phyloP scores from a whole-genome alignment of 2,888 invertebrate species.

The Archips crataeganus region DNA sequence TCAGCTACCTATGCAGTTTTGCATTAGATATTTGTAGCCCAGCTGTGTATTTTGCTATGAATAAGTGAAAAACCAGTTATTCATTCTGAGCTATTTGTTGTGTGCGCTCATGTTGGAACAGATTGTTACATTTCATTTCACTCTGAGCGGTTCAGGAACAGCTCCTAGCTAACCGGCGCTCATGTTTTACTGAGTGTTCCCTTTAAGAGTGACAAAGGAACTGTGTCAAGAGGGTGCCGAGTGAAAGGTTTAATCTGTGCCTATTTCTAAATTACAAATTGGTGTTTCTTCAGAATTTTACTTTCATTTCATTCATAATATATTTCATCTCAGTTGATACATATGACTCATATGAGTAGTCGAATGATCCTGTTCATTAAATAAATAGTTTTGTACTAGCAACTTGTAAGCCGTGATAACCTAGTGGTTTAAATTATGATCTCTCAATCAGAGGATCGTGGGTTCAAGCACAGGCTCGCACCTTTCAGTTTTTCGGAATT shows the following conservation, averaged over 20 bases:
- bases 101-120: not conserved
- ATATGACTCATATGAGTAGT: too few species aligned
- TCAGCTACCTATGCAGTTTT: slow-evolving; percentile 6
- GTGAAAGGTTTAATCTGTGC: slow-evolving; percentile 9
- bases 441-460: too few species aligned
- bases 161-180: not conserved
- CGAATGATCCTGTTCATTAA: too few species aligned
- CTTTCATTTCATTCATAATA: not conserved
- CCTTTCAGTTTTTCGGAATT: too few species aligned
- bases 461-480: too few species aligned
- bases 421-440: too few species aligned
- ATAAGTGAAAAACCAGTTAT: slow-evolving; percentile 15
- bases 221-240: slow-evolving; percentile 21
- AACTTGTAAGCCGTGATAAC: too few species aligned
- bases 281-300: not conserved
- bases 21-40: not conserved
- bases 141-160: not conserved
- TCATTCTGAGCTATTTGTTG: not conserved
- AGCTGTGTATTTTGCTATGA: not conserved
- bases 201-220: slow-evolving; percentile 24
- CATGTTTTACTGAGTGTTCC: slow-evolving; percentile 15
- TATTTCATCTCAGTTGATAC: too few species aligned
- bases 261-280: not conserved
- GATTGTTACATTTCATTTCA: not conserved
- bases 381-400: too few species aligned